These are phyloP conservation scores for Lepilemur ruficaudatus DNA, from an alignment of 2,797 vertebrate species.

Conservation along the genomic window DNA sequence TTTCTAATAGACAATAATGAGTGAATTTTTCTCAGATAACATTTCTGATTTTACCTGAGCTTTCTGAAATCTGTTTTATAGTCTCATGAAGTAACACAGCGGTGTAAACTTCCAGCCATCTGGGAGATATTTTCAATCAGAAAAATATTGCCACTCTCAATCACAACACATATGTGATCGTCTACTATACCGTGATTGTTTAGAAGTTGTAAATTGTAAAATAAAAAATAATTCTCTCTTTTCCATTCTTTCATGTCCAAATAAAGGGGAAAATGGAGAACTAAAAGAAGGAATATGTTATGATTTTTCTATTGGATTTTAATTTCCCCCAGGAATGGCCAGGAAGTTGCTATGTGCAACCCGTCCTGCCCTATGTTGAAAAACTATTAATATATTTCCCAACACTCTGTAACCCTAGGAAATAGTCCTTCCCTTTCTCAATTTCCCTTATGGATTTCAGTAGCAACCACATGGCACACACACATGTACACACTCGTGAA, in stretches of 20 bases:
- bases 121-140: slow-evolving; percentile 24
- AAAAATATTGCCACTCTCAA: background rate
- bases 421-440: background rate
- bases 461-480: background rate
- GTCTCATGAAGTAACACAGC: background rate
- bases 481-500: background rate
- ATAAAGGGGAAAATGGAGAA: background rate
- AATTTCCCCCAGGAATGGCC: slow-evolving; percentile 13
- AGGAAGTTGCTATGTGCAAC: background rate
- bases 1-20: background rate
- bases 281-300: slow-evolving; percentile 4
- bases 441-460: background rate
- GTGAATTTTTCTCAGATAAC: background rate
- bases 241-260: background rate
- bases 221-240: background rate
- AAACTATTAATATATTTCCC: slow-evolving; percentile 16
- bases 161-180: background rate
- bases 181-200: background rate
- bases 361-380: background rate
- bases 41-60: background rate
- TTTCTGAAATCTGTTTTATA: slow-evolving; percentile 32
- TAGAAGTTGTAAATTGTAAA: slow-evolving; percentile 7
- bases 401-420: background rate
- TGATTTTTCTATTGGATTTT: slow-evolving; percentile 36
- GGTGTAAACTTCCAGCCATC: background rate